phyloP scores from a whole-genome alignment of 2,888 invertebrate species.

The Lottia gigantea region DNA sequence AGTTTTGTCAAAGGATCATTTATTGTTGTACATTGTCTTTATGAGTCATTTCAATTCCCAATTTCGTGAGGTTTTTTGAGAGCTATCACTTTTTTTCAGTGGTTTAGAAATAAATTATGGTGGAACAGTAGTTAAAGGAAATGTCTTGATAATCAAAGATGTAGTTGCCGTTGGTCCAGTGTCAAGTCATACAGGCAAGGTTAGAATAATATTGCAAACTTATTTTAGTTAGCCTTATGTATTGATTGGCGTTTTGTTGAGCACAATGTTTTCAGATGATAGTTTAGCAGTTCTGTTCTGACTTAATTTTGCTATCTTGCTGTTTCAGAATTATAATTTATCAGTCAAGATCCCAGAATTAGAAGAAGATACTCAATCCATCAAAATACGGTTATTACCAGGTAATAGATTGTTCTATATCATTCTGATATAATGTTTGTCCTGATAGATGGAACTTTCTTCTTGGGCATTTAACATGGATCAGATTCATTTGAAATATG shows the following conservation, averaged over 20 bases:
- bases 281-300: too few relatives aligned
- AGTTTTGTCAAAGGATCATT: too few relatives aligned
- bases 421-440: too few relatives aligned
- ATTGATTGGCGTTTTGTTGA: too few relatives aligned
- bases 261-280: too few relatives aligned
- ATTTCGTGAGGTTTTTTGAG: background rate
- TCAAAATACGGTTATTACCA: slow-evolving; percentile 65
- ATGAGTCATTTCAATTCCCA: too few relatives aligned
- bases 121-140: slow-evolving; percentile 51
- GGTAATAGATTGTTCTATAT: slow-evolving; percentile 38
- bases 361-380: slow-evolving; percentile 51
- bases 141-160: slow-evolving; percentile 55
- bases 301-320: background rate
- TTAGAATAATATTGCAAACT: slow-evolving; percentile 22
- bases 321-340: slow-evolving; percentile 60
- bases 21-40: too few relatives aligned
- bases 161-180: slow-evolving; percentile 60
- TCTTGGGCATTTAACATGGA: too few relatives aligned
- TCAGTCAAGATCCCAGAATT: slow-evolving; percentile 57
- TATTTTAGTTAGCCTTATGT: too few relatives aligned
- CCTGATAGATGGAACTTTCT: too few relatives aligned
- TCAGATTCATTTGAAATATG: too few relatives aligned
- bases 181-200: slow-evolving; percentile 56
- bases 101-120: slow-evolving; percentile 59
- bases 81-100: too few relatives aligned